Evolutionary conservation across 1,140 invertebrate genomes (phyloP), one percentile per base, ranked within the genome.

Genomic region (Bombus haemorrhoidalis): DNA sequence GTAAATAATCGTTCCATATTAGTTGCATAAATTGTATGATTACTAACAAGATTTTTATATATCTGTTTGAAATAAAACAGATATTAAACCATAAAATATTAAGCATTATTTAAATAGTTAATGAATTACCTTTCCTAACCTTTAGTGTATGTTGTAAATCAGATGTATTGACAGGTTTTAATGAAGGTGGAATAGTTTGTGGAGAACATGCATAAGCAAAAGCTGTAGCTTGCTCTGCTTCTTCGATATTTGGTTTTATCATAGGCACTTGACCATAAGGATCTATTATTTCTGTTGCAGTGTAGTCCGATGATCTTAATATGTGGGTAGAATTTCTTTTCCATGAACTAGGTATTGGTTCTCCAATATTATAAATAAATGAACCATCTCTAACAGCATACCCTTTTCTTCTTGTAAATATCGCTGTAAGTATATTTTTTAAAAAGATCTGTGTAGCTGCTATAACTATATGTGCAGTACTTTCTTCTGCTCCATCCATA

Each of bases 401-500:
- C 15, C 97, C 97, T 92, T 97, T 98, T 22, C 97, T 94, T 81
- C 97, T 96, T 22, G 96, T 96, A 71, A 98, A 94, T 18, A 98
- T 96, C 13, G 96, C 96, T 18, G 96, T 96, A 0, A 98, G 93
- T n/a, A 98, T 96, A 92, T 97, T 97, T 91, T 98, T 98, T 8
- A 98, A 94, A 90, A 98, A 97, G 86, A 97, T 96, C 92, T 97
- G 97, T 10, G 97, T 96, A 39, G 97, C 97, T 71, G 96, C 96
- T 66, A 98, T 96, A 47, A 98, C 96, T 22, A 98, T 95, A 84
- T 97, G 96, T 3, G 97, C 97, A 28, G 97, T 97, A 88, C 96
- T 96, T 91, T 98, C 97, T 86, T 98, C 97, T 57, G 97, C 97
- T 43, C 97, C 97, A 85, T 98, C 97, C 53, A 98, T 95, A 12